Conservation (phyloP, 2,113 vertebrate species). For the cattle (Bos taurus) region DNA sequence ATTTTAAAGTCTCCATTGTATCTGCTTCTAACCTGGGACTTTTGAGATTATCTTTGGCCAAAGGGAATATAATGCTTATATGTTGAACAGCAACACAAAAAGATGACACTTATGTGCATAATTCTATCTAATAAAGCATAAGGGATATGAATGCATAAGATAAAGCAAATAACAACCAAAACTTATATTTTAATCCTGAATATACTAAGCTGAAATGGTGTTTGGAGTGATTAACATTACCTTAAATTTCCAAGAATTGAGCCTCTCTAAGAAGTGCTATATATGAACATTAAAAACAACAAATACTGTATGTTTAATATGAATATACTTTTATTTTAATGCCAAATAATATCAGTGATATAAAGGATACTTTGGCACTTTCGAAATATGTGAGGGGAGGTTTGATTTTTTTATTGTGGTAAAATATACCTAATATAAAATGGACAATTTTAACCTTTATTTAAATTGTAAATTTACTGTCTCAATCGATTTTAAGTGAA, state of each 20-base stretch:
- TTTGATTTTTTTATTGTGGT: neutral
- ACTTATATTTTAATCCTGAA: neutral
- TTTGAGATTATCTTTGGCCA: neutral
- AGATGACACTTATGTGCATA: neutral
- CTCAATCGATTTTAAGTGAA: neutral
- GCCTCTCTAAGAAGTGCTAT: neutral
- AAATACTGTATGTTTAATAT: neutral
- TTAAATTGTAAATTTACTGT: neutral
- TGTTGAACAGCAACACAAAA: neutral
- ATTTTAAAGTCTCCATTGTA: neutral
- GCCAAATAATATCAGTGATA: neutral
- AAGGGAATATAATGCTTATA: neutral
- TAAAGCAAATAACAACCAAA: neutral
- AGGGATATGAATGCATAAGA: neutral
- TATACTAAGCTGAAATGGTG: neutral
- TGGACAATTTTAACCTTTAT: neutral
- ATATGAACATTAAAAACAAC: neutral
- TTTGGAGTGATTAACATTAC: neutral
- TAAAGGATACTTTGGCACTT: neutral
- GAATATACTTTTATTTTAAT: neutral
- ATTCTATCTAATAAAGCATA: neutral
- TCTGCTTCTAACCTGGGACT: neutral
- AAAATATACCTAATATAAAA: neutral
- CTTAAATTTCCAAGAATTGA: neutral
- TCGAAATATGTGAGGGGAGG: neutral